Conservation (phyloP, 2,888 invertebrate species). For the Xestia ashworthii region DNA sequence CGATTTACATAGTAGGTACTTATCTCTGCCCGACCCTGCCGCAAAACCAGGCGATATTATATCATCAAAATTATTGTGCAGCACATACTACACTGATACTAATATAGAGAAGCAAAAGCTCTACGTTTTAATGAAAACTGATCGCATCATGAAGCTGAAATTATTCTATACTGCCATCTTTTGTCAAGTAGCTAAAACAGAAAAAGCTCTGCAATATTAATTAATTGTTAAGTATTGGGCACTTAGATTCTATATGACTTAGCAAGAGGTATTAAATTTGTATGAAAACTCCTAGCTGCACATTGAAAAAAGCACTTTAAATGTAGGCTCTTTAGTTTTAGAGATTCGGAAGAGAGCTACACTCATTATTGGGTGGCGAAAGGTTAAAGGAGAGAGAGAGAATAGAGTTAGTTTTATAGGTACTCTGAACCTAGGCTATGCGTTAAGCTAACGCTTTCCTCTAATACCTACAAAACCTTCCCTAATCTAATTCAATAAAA, state of each 20-base stretch:
- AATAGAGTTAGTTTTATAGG: background rate
- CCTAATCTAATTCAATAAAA: too few relatives aligned
- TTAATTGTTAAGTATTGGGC: background rate
- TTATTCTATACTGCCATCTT: slow-evolving; percentile 43
- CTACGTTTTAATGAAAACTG: background rate
- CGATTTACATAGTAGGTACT: background rate
- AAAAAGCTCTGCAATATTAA: background rate
- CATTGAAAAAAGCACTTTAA: background rate
- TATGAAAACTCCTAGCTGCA: background rate
- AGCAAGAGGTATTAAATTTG: background rate
- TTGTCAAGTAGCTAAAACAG: slow-evolving; percentile 25
- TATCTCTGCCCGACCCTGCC: background rate
- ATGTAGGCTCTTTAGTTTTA: background rate
- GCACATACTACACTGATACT: background rate
- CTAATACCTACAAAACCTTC: background rate
- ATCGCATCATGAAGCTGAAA: background rate
- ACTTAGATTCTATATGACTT: background rate
- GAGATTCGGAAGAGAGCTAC: too few relatives aligned
- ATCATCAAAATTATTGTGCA: background rate
- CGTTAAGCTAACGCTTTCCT: background rate
- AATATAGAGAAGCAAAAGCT: background rate
- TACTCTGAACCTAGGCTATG: background rate
- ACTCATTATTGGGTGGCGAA: too few relatives aligned
- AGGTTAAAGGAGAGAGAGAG: too few relatives aligned
- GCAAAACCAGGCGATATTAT: background rate